Base-by-base conservation (phyloP, 1,140 invertebrate species). In the Drosophila varians region DNA sequence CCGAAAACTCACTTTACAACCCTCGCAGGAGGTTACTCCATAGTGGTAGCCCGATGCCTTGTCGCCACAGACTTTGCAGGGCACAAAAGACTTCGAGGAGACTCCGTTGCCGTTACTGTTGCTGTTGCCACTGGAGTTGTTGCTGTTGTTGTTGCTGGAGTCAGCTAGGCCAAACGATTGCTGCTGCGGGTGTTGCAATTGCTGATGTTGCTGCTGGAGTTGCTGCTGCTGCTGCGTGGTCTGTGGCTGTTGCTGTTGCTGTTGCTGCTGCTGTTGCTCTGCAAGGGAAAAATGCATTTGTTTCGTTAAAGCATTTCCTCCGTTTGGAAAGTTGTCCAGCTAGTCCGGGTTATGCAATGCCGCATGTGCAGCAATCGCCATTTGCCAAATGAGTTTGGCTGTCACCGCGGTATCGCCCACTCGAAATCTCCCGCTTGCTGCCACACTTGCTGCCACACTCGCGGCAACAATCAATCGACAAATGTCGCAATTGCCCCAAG, bases 11-110 rank as follows among this genome's bases (percentile, higher is more conserved):
- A 99, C 98, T 95, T 99, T 99, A 93, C 99, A 99, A 87, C 99
- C 99, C 93, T 99, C 99, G 92, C 99, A 99, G 54, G 98, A 99
- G 84, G 99, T 99, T 65, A 99, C 98, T 25, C 98, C 99, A 94
- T 99, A 99, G 92, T 99, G 98, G 92, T 99, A 99, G 21, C 99
- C 99, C 49, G 97, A 99, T 43, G 99, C 98, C 91, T 99, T 99
- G 93, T 99, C 99, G 23, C 98, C 98, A 92, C 99, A 99, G n/a
- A 99, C 98, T 83, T 98, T 96, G 92, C 99, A 99, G 28, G 97
- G 95, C 69, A 98, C 96, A 92, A 97, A 98, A 43, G 96, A 95
- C 91, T 97, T 98, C 1, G 82, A 87, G 61, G 89, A 86, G 64
- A 88, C 86, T 19, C 72, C 78, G 62, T 76, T 78, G 94, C 93